Base-by-base conservation (phyloP, 2,797 vertebrate species). In the Pristis pectinata region DNA sequence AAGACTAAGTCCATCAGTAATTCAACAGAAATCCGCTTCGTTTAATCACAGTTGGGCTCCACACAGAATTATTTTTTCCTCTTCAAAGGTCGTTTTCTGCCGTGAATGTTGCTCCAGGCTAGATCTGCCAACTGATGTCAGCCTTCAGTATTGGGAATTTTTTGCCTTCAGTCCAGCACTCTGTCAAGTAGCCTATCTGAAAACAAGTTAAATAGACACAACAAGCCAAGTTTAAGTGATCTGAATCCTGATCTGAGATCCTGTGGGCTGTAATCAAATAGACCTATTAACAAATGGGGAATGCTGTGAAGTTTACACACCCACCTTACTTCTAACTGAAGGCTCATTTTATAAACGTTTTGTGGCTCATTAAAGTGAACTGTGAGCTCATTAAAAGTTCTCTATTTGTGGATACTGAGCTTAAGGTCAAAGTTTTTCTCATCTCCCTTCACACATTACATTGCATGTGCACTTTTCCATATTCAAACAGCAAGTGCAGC, bases 11-110 rank as follows among this genome's bases (percentile, higher is more conserved):
- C 92, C 30, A 30, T 72, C 92, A 93, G 41, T 93, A 93, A 93
- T 67, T 74, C 92, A 74, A 30, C 92, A 93, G 92, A 93, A 93
- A 74, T 74, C 64, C 92, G 94, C 94, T 94, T 94, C 44, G n/a
- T 30, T 94, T 56, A 49, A 94, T 94, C 49, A 56, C 24, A 49
- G 49, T n/a, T 53, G 70, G 72, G 92, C 53, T 74, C 44, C 92
- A 74, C 11, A 93, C 34, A 74, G 92, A 76, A n/a, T 53, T 76
- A 34, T 53, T 76, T 49, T 82, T 82, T 24, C 44, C 79, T 49
- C 41, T 76, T 76, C 70, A 67, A 41, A 93, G 67, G 92, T 74
- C 41, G 61, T 70, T 70, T 76, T 72, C 41, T 41, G 37, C 30
- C 70, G 30, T 34, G 7, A 70, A 93, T 24, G 8, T 22, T 92